These are phyloP conservation scores for Gallinago media DNA, from an alignment of 2,113 vertebrate genomes.

Conservation along the genomic window DNA sequence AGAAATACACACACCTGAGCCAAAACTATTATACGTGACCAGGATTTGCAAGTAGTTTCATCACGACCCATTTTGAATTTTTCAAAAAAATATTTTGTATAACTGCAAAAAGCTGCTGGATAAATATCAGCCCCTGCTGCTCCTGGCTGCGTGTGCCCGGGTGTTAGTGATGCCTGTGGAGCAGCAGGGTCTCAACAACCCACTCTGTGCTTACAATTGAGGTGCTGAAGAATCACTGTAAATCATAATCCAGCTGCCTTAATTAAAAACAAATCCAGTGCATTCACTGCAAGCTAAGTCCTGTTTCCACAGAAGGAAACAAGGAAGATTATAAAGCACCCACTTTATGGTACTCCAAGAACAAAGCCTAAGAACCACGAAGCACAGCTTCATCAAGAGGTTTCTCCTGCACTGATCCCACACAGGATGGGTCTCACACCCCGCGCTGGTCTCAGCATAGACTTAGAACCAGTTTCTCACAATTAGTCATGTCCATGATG, in stretches of 20 bases:
- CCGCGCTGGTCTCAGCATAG: fast-evolving
- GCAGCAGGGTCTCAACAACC: not conserved
- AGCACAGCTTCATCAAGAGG: no score
- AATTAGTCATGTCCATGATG: not conserved
- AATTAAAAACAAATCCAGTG: not conserved
- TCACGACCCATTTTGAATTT: not conserved
- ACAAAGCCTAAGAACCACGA: no score
- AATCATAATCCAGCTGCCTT: not conserved
- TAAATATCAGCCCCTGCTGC: no score
- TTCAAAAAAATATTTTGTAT: not conserved
- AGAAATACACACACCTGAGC: not conserved
- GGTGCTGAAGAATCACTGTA: not conserved
- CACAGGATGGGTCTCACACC: not conserved
- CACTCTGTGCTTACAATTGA: not conserved
- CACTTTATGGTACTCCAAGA: not conserved
- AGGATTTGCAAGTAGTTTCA: not conserved
- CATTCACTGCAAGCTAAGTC: not conserved
- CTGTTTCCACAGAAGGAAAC: not conserved
- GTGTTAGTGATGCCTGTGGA: no score
- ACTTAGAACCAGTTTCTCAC: not conserved
- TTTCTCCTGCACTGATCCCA: not conserved
- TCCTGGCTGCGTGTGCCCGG: no score
- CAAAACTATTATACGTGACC: not conserved
- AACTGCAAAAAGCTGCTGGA: not conserved
- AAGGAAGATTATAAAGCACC: not conserved